Evolutionary conservation across 2,888 invertebrate species (phyloP).

Genomic region (Drosophila bunnanda): DNA sequence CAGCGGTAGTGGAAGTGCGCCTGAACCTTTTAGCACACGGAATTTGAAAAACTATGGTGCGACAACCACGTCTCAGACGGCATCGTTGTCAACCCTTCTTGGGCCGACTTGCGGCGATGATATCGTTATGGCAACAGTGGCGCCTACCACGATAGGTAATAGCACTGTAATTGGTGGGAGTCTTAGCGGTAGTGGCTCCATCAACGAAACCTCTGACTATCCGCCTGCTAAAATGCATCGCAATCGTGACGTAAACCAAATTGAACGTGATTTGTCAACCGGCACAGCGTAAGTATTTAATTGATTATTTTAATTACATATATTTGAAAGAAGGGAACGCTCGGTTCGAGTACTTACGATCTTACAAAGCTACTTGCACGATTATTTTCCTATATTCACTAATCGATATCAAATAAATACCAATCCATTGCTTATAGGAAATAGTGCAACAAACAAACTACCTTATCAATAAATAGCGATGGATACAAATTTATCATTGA

Average conservation of each 20-base stretch:
- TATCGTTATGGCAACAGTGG: conserved; percentile 80
- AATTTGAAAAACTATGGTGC: conserved; percentile 81
- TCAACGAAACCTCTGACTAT: conserved; percentile 75
- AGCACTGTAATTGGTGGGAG: conserved; percentile 59
- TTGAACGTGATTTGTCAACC: conserved; percentile 83
- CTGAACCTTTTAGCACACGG: conserved; percentile 70
- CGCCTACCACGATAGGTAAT: conserved; percentile 77
- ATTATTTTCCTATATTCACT: not conserved
- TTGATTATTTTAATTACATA: not conserved
- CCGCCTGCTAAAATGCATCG: conserved; percentile 87
- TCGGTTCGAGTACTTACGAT: not conserved
- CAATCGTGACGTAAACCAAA: conserved; percentile 85
- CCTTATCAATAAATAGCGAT: not conserved
- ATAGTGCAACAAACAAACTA: too few species aligned
- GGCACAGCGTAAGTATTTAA: conserved; percentile 83
- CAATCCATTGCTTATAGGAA: too few species aligned
- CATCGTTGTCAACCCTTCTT: conserved; percentile 80
- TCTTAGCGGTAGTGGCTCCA: conserved; percentile 62
- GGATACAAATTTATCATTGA: not conserved
- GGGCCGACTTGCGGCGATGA: conserved; percentile 82
- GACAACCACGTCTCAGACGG: conserved; percentile 77
- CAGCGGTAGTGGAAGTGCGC: conserved; percentile 52
- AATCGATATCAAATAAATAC: too few species aligned
- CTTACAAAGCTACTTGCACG: too few species aligned
- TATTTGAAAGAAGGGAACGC: not conserved